Evolutionary conservation across 1,140 invertebrate species (phyloP).

Genomic region (Phymorhynchus buccinoides): DNA sequence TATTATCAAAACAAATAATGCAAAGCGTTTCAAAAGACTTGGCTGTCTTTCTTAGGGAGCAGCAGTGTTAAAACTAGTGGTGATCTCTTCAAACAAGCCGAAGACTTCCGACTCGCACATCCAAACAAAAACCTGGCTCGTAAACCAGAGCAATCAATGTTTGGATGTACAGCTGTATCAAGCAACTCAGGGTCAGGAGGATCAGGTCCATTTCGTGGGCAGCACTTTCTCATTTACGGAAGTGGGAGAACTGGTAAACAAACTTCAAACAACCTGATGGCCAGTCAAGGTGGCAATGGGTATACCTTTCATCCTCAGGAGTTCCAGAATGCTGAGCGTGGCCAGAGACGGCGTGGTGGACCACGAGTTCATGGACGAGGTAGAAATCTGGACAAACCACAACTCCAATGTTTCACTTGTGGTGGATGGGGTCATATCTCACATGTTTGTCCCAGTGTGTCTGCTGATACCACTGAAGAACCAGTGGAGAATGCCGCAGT

Average conservation of each 20-base stretch:
- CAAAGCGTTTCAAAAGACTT: neutral
- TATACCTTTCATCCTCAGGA: too few relatives aligned
- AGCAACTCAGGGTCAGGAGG: neutral
- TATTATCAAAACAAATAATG: neutral
- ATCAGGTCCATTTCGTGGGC: too few relatives aligned
- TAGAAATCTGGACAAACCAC: neutral
- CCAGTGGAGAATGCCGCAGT: neutral
- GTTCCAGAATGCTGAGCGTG: too few relatives aligned
- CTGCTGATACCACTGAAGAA: too few relatives aligned
- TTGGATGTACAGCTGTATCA: neutral
- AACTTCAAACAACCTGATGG: too few relatives aligned
- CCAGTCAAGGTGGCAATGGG: too few relatives aligned
- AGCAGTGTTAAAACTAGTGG: neutral
- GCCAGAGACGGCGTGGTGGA: too few relatives aligned
- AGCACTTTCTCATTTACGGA: too few relatives aligned
- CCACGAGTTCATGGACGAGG: too few relatives aligned
- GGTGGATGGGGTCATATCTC: neutral
- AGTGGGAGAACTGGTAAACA: too few relatives aligned
- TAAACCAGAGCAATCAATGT: neutral
- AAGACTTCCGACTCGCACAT: neutral
- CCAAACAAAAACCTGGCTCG: neutral
- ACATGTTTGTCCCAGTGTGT: neutral
- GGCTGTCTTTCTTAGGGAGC: slow-evolving; percentile 20
- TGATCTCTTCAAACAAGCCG: neutral
- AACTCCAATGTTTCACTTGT: neutral